Conservation (phyloP, 2,797 vertebrate species). For the Anguilla anguilla region DNA sequence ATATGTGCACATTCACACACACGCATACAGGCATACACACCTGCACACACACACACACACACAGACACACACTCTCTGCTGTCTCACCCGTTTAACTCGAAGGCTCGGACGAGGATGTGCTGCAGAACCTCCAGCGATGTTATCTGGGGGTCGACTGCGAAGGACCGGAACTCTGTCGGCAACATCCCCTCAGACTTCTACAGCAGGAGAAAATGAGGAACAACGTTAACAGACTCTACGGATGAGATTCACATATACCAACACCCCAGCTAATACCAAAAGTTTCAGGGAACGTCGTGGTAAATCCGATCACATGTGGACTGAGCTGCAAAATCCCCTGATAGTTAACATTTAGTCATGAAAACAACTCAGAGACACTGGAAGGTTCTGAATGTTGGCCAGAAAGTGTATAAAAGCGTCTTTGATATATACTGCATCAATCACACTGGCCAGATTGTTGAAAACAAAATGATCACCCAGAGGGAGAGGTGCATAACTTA, state of each 20-base stretch:
- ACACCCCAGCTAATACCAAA: neutral
- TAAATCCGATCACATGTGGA: neutral
- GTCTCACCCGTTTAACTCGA: slow-evolving; percentile 89
- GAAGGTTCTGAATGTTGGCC: no score
- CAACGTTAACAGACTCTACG: neutral
- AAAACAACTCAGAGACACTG: no score
- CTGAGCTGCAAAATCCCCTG: no score
- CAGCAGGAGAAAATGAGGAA: slow-evolving; percentile 24
- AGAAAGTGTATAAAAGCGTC: no score
- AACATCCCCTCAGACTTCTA: slow-evolving; percentile 87
- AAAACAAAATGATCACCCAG: no score
- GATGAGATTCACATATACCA: neutral
- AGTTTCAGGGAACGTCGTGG: neutral
- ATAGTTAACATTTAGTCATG: no score
- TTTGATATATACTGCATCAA: no score
- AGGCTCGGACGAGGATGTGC: slow-evolving; percentile 90
- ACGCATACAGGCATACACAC: no score
- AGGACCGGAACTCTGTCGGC: slow-evolving; percentile 86
- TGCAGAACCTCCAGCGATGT: slow-evolving; percentile 91
- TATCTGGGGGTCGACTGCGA: slow-evolving; percentile 94
- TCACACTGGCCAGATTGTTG: no score
- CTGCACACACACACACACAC: neutral
- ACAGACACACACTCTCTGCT: neutral
- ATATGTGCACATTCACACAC: no score
- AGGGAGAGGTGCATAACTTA: no score